Percentiles rank a stretch among this genome's conserved stretches.
These are phyloP conservation scores for Sceloporus undulatus DNA, from an alignment of 2,113 vertebrate genomes.

Conservation along the genomic window DNA sequence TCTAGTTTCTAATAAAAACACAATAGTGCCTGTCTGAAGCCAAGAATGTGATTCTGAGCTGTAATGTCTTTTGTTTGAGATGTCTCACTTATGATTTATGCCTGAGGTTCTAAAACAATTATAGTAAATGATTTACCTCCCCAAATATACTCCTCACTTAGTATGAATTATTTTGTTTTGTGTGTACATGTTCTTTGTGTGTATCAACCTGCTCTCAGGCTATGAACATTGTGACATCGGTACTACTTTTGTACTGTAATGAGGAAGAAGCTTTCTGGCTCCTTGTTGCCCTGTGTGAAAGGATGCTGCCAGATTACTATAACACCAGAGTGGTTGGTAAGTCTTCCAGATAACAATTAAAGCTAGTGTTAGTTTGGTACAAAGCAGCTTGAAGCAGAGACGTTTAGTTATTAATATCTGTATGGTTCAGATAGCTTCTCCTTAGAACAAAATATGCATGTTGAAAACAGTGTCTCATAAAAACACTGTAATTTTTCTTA, in stretches of 20 bases:
- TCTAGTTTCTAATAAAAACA: conserved; percentile 1
- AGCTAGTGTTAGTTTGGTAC: conserved; percentile 28
- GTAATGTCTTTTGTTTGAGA: background rate
- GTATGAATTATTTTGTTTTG: conserved; percentile 29
- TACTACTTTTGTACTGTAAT: conserved; percentile 92
- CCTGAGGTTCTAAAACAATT: background rate
- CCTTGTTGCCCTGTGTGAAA: conserved; percentile 93
- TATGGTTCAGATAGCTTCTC: background rate
- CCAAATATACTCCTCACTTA: conserved; percentile 9
- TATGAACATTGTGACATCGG: conserved; percentile 98
- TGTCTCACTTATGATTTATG: conserved; percentile 8
- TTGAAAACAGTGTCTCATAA: background rate
- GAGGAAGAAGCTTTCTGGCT: conserved; percentile 99
- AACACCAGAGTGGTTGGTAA: conserved; percentile 97
- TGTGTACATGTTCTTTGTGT: background rate
- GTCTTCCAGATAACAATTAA: conserved; percentile 64
- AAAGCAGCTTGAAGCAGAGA: background rate
- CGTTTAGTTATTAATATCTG: conserved; percentile 20
- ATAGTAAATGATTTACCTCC: conserved; percentile 22
- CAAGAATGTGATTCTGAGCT: conserved; percentile 1
- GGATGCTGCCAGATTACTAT: conserved; percentile 98
- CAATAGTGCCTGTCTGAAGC: background rate
- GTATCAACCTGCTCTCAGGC: conserved; percentile 77
- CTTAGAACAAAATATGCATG: background rate
- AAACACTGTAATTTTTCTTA: background rate